These are phyloP conservation scores for Auanema freiburgensis DNA, from an alignment of 2,888 invertebrate species.

Conservation along the genomic window DNA sequence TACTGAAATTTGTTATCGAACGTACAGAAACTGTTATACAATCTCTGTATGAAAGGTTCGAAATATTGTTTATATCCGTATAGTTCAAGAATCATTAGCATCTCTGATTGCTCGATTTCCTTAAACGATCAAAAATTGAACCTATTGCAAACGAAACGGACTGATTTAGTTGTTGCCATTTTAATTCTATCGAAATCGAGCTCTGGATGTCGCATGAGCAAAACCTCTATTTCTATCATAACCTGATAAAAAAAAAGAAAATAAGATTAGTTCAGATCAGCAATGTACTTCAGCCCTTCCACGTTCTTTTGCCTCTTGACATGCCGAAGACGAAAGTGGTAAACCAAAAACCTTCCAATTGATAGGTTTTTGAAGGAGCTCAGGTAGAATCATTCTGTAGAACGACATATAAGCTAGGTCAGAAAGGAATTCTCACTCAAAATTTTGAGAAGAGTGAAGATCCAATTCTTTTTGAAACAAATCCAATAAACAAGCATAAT, in stretches of 20 bases:
- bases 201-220: slow-evolving; percentile 23
- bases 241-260: slow-evolving; percentile 5
- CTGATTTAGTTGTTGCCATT: slow-evolving; percentile 26
- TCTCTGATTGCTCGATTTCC: slow-evolving; percentile 22
- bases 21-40: slow-evolving; percentile 31
- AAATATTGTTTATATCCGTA: slow-evolving; percentile 29
- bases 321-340: slow-evolving; percentile 14
- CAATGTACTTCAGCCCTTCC: slow-evolving; percentile 21
- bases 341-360: no score
- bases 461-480: slow-evolving; percentile 1
- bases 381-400: no score
- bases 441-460: not conserved
- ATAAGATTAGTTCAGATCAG: not conserved
- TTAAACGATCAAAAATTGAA: not conserved
- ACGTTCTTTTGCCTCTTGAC: slow-evolving; percentile 28
- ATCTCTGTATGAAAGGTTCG: slow-evolving; percentile 23
- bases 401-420: not conserved
- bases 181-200: slow-evolving; percentile 35
- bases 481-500: slow-evolving; percentile 11
- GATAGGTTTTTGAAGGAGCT: no score
- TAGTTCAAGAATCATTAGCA: slow-evolving; percentile 29
- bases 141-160: no score
- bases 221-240: slow-evolving; percentile 24
- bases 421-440: not conserved
- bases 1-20: slow-evolving; percentile 33